phyloP scores from a whole-genome alignment of 2,888 invertebrate species.

The Chydorus sphaericus region DNA sequence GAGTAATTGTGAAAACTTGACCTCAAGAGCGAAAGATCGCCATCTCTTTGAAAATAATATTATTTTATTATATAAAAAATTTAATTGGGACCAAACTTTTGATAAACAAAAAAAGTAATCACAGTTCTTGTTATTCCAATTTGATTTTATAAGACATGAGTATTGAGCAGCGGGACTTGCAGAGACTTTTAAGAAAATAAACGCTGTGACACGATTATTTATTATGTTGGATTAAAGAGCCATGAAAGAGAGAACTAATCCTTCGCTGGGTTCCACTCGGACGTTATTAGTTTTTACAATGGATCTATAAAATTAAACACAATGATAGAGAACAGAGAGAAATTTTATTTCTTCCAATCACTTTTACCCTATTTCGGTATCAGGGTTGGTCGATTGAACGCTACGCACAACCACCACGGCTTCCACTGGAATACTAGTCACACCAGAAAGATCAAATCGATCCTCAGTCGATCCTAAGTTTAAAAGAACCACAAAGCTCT shows the following conservation, averaged over 20 bases:
- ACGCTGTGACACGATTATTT: no score
- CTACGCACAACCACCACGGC: slow-evolving; percentile 14
- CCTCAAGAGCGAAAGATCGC: no score
- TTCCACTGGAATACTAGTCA: slow-evolving; percentile 14
- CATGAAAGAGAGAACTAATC: slow-evolving; percentile 12
- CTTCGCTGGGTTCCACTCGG: slow-evolving; percentile 8
- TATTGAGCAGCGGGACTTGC: no score
- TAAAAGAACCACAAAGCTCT: slow-evolving; percentile 22
- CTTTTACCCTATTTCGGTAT: slow-evolving; percentile 3
- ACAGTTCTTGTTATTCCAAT: no score
- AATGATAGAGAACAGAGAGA: neutral
- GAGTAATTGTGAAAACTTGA: no score
- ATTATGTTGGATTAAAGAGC: no score
- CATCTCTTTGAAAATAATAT: no score
- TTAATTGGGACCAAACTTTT: no score
- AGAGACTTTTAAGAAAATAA: no score
- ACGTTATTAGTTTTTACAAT: slow-evolving; percentile 6
- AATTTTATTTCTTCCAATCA: neutral
- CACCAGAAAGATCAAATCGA: slow-evolving; percentile 19
- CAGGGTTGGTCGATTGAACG: neutral
- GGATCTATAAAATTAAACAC: neutral
- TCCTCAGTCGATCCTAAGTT: slow-evolving; percentile 21
- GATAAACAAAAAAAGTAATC: no score
- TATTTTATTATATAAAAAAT: no score
- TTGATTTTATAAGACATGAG: no score